Percentiles rank a stretch among this genome's conserved stretches.
Evolutionary conservation across 2,797 vertebrate genomes (phyloP).

Genomic region (Sebastolobus altivelis): DNA sequence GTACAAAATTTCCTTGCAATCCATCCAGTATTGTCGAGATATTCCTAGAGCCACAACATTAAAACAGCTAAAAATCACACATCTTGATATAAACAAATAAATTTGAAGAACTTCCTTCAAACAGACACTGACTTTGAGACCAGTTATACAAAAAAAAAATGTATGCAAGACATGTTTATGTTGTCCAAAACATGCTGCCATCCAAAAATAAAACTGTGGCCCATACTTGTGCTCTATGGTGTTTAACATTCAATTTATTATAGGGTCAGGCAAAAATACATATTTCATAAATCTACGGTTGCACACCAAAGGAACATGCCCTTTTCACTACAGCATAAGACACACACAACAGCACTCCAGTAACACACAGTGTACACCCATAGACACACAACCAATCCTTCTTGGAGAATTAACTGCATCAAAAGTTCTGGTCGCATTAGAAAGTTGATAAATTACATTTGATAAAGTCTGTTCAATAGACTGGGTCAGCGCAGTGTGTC

Average conservation of each 20-base stretch:
- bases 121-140: not conserved
- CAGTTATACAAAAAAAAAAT: not conserved
- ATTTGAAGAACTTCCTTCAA: not conserved
- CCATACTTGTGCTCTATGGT: not conserved
- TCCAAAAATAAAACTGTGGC: not conserved
- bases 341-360: not conserved
- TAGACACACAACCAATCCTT: conserved; percentile 47
- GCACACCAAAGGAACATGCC: conserved; percentile 19
- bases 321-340: conserved; percentile 6
- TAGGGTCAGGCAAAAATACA: conserved; percentile 10
- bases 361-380: not conserved
- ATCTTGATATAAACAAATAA: not conserved
- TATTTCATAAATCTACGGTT: conserved; percentile 11
- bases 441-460: conserved; percentile 71
- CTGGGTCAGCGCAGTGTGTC: conserved; percentile 31
- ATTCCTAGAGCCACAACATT: not conserved
- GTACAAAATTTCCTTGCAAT: not conserved
- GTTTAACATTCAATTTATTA: conserved; percentile 25
- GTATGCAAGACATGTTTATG: not conserved
- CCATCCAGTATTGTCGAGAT: not conserved
- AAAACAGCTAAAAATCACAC: not conserved
- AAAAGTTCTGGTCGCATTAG: conserved; percentile 55
- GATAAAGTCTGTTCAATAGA: conserved; percentile 62
- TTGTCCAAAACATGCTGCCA: not conserved
- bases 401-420: conserved; percentile 61